These are phyloP conservation scores for Lycia hirtaria DNA, from an alignment of 2,888 invertebrate genomes.

Conservation along the genomic window DNA sequence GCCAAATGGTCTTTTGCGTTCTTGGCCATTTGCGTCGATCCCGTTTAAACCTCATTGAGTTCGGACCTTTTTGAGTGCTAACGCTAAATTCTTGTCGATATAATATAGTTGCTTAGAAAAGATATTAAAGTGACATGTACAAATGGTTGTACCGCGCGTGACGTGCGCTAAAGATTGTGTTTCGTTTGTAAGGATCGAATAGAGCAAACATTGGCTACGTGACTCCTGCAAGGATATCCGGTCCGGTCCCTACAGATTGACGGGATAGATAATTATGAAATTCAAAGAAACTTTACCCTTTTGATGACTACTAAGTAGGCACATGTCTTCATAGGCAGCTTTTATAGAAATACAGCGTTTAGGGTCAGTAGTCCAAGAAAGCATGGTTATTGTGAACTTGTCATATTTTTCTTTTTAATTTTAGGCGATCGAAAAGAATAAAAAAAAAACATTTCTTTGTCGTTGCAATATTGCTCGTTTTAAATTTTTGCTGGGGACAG, in stretches of 20 bases:
- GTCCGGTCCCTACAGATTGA: slow-evolving; percentile 28
- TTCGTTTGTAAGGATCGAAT: slow-evolving; percentile 23
- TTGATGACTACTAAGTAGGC: slow-evolving; percentile 18
- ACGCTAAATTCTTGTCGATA: too few relatives aligned
- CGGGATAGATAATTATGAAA: slow-evolving; percentile 25
- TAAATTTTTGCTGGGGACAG: too few relatives aligned
- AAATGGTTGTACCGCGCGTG: slow-evolving; percentile 31
- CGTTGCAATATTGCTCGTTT: too few relatives aligned
- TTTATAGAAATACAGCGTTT: neutral
- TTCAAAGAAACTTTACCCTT: slow-evolving; percentile 22
- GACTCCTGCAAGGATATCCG: slow-evolving; percentile 28
- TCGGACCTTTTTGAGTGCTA: too few relatives aligned
- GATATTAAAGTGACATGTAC: slow-evolving; percentile 27
- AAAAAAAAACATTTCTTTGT: too few relatives aligned
- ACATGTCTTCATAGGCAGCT: slow-evolving; percentile 3
- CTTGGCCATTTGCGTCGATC: too few relatives aligned
- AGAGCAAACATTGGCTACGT: slow-evolving; percentile 29
- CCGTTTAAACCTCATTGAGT: too few relatives aligned
- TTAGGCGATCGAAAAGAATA: too few relatives aligned
- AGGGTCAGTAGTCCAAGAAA: neutral
- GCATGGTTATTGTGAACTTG: too few relatives aligned
- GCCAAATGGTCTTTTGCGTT: too few relatives aligned
- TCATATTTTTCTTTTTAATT: too few relatives aligned
- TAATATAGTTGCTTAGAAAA: too few relatives aligned
- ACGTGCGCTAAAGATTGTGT: slow-evolving; percentile 20